Evolutionary conservation across 2,888 invertebrate genomes (phyloP).

Genomic region (Metopia argyrocephala): DNA sequence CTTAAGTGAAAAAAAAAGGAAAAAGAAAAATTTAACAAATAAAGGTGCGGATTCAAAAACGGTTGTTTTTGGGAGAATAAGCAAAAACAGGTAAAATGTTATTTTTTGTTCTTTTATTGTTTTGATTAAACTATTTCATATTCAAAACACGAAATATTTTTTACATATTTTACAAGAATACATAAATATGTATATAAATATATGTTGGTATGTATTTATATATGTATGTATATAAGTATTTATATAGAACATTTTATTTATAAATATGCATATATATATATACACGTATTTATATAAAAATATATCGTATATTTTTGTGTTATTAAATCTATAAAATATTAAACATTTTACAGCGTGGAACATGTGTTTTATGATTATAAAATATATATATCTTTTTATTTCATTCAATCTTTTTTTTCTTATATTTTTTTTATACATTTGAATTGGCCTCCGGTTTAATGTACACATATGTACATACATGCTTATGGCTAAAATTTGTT

Average conservation of each 20-base stretch:
- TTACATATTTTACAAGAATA: conserved; percentile 3
- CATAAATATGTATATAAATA: not conserved
- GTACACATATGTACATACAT: not conserved
- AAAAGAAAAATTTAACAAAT: not conserved
- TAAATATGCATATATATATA: not conserved
- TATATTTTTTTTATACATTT: conserved; percentile 19
- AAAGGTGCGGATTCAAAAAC: conserved; percentile 43
- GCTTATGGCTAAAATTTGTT: not conserved
- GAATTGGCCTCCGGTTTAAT: conserved; percentile 35
- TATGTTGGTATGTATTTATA: not conserved
- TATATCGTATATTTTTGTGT: too few species aligned
- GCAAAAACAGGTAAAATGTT: conserved; percentile 5
- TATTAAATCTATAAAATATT: conserved; percentile 26
- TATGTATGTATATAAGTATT: not conserved
- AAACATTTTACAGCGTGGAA: conserved; percentile 30
- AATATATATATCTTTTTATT: conserved; percentile 24
- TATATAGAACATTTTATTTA: not conserved
- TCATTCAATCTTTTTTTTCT: not conserved
- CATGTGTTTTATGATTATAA: conserved; percentile 54
- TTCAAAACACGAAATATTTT: conserved; percentile 37
- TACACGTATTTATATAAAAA: not conserved
- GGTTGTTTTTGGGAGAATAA: not conserved
- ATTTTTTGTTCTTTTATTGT: not conserved
- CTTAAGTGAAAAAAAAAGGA: not conserved
- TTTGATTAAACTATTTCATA: conserved; percentile 42